phyloP scores from a whole-genome alignment of 1,140 invertebrate species.

The Drosophila nigromelanica region DNA sequence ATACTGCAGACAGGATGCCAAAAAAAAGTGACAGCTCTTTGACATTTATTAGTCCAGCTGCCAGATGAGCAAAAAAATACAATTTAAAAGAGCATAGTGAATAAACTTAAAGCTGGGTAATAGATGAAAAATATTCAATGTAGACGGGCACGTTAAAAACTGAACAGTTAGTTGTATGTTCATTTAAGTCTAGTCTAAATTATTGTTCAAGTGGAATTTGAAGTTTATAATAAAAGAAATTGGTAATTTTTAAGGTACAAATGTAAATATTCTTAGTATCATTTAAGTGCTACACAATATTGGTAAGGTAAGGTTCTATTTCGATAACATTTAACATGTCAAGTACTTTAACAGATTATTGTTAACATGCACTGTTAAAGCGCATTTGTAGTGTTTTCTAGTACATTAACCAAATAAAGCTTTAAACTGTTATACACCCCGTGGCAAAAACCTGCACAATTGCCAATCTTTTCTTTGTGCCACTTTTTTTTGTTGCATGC shows the following conservation, averaged over 20 bases:
- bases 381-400: neutral
- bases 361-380: neutral
- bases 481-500: slow-evolving; percentile 19
- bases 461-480: neutral
- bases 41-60: slow-evolving; percentile 78
- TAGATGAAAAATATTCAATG: slow-evolving; percentile 12
- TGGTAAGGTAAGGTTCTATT: too few species aligned
- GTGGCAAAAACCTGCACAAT: neutral
- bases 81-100: slow-evolving; percentile 54
- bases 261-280: too few species aligned
- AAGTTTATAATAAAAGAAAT: too few species aligned
- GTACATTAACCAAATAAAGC: slow-evolving; percentile 32
- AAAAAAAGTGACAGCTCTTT: slow-evolving; percentile 54
- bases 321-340: too few species aligned
- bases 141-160: neutral
- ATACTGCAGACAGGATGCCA: slow-evolving; percentile 32
- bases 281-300: too few species aligned
- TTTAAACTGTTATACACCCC: slow-evolving; percentile 15
- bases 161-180: too few species aligned
- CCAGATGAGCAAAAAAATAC: slow-evolving; percentile 60
- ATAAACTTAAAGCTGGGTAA: slow-evolving; percentile 25
- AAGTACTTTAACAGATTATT: too few species aligned
- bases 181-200: too few species aligned
- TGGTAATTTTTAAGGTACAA: too few species aligned
- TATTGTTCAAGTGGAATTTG: too few species aligned